phyloP scores from a whole-genome alignment of 2,113 vertebrate genomes.

The Rhineura floridana region DNA sequence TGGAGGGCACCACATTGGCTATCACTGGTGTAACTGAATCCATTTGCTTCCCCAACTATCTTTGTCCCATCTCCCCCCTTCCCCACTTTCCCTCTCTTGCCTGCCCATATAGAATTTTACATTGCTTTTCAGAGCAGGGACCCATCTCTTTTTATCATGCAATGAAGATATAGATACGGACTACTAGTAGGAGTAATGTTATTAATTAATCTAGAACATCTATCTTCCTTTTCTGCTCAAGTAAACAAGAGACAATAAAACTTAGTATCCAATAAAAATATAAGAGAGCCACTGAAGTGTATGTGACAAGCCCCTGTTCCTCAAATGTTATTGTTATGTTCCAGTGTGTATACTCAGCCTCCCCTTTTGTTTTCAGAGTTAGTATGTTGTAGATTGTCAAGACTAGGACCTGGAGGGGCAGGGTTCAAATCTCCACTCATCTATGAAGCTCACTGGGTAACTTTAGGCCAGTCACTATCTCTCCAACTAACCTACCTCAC shows the following conservation, averaged over 20 bases:
- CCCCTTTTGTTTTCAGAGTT: conserved; percentile 35
- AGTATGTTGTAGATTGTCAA: too few relatives aligned
- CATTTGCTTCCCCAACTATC: not conserved
- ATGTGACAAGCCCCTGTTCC: not conserved
- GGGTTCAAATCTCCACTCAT: too few relatives aligned
- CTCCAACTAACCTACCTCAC: too few relatives aligned
- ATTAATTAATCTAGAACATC: too few relatives aligned
- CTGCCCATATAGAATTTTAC: not conserved
- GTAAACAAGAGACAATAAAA: conserved; percentile 26
- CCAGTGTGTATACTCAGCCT: conserved; percentile 9
- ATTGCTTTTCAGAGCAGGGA: not conserved
- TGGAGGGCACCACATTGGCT: too few relatives aligned
- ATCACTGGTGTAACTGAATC: too few relatives aligned
- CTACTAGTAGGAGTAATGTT: too few relatives aligned
- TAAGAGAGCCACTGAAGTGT: conserved; percentile 43
- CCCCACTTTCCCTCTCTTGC: too few relatives aligned
- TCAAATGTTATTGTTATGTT: conserved; percentile 43
- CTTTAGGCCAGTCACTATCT: too few relatives aligned
- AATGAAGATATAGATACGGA: too few relatives aligned
- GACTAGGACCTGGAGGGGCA: too few relatives aligned
- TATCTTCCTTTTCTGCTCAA: not conserved
- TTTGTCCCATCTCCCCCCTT: not conserved
- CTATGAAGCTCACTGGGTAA: too few relatives aligned
- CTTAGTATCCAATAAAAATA: conserved; percentile 37
- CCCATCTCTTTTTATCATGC: not conserved